Evolutionary conservation across 2,797 vertebrate species (phyloP).

Genomic region (Sebastes jordani): DNA sequence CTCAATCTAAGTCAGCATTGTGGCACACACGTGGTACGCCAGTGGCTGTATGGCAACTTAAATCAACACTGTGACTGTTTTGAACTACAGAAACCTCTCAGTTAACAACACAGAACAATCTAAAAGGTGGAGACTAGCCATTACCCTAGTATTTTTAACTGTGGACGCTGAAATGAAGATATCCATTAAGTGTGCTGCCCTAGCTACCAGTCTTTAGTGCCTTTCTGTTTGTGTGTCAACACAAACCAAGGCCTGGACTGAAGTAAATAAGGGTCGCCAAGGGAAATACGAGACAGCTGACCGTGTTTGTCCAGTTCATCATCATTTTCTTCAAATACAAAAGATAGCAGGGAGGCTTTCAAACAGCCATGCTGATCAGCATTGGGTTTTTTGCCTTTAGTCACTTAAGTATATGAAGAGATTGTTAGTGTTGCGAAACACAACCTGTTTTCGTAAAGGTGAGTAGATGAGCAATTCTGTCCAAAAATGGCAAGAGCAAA

Average conservation of each 20-base stretch:
- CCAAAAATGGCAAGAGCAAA: background rate
- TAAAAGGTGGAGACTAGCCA: background rate
- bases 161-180: background rate
- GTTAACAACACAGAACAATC: background rate
- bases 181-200: background rate
- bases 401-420: background rate
- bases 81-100: background rate
- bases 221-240: slow-evolving; percentile 21
- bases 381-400: background rate
- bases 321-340: slow-evolving; percentile 34
- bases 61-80: background rate
- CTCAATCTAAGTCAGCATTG: background rate
- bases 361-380: background rate
- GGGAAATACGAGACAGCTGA: slow-evolving; percentile 33
- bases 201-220: background rate
- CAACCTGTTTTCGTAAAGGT: fast-evolving
- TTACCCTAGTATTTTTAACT: background rate
- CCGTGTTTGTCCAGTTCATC: slow-evolving; percentile 14
- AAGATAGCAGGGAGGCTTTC: background rate
- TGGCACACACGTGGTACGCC: background rate
- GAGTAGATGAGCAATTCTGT: background rate
- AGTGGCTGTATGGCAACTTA: background rate
- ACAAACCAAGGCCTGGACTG: slow-evolving; percentile 1
- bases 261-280: slow-evolving; percentile 15
- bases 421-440: background rate